Base-by-base conservation (phyloP, 2,797 vertebrate genomes). In the Rhinophrynus dorsalis region DNA sequence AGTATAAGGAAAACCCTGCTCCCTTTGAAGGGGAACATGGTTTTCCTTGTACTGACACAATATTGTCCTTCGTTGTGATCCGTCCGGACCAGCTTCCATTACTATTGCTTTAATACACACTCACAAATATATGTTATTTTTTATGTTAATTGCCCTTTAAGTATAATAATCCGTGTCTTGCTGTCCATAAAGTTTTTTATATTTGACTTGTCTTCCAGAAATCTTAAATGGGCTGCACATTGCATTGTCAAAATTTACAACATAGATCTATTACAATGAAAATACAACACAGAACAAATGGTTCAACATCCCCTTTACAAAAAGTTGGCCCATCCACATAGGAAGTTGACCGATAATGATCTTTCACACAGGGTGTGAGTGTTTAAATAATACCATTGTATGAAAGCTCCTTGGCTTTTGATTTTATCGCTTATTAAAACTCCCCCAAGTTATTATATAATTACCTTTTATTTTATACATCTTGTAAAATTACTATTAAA, bases 401-500 rank as follows among this genome's bases (percentile, higher is more conserved):
- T 11, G 24, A 51, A 52, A 52, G 24, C 27, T 29, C 45, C n/a
- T 60, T 73, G 62, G 55, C 62, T 66, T 54, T 32, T 66, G 37
- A 12, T 45, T 52, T 35, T 18, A 37, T 59, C 44, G 44, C 55
- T 26, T 47, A 59, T 72, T 72, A 58, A 50, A 72, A 26, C 11
- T 33, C 63, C 45, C 70, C 50, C 62, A 67, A 33, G 20, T 50
- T 73, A 73, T 66, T 66, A 67, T 47, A 60, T 66, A 73, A 66
- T 60, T 73, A 57, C 27, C 70, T 67, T 73, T 58, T 71, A 56
- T 71, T 71, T 63, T 67, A 60, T 54, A 73, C 57, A 59, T 66
- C 62, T 59, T 60, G 55, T 27, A 52, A 60, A 66, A 73, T 60
- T 51, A 52, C 47, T 57, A 44, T 29, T 35, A 59, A 73, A 73